These are phyloP conservation scores for Paralichthys olivaceus DNA, from an alignment of 2,113 vertebrate genomes.

Conservation along the genomic window DNA sequence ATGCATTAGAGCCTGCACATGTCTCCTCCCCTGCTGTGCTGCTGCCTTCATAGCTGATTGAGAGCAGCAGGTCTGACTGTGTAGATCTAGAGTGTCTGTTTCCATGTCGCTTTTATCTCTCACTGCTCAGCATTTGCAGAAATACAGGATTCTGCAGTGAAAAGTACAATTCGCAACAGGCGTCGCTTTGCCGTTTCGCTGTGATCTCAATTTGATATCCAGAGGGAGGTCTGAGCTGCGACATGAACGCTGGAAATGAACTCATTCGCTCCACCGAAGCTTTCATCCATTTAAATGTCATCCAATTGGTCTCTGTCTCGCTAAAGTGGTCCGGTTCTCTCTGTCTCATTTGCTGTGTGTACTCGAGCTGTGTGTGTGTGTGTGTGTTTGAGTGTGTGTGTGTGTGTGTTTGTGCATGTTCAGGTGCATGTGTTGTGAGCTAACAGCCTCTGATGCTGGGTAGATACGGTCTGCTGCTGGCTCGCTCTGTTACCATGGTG, in stretches of 20 bases:
- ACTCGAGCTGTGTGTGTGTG: background rate
- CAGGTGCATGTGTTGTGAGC: conserved; percentile 32
- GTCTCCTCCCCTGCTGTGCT: conserved; percentile 36
- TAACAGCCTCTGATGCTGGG: conserved; percentile 31
- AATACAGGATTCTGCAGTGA: conserved; percentile 52
- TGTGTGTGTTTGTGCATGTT: background rate
- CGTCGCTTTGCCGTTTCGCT: conserved; percentile 28
- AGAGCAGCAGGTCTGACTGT: conserved; percentile 67
- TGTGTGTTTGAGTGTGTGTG: background rate
- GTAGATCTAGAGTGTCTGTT: conserved; percentile 52
- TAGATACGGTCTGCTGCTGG: conserved; percentile 31
- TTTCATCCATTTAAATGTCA: conserved; percentile 62
- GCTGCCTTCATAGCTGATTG: conserved; percentile 63
- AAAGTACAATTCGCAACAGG: conserved; percentile 56
- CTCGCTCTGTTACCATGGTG: conserved; percentile 70
- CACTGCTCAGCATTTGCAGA: background rate
- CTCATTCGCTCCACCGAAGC: conserved; percentile 42
- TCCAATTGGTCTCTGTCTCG: conserved; percentile 34
- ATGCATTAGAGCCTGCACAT: conserved; percentile 8
- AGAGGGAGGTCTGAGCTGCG: conserved; percentile 31
- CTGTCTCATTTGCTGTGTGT: conserved; percentile 29
- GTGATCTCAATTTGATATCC: conserved; percentile 56
- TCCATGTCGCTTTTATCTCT: conserved; percentile 49
- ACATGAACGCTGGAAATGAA: conserved; percentile 48
- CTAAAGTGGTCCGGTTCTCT: conserved; percentile 38